Evolutionary conservation across 1,140 invertebrate species (phyloP).

Genomic region (Heterodera schachtii): DNA sequence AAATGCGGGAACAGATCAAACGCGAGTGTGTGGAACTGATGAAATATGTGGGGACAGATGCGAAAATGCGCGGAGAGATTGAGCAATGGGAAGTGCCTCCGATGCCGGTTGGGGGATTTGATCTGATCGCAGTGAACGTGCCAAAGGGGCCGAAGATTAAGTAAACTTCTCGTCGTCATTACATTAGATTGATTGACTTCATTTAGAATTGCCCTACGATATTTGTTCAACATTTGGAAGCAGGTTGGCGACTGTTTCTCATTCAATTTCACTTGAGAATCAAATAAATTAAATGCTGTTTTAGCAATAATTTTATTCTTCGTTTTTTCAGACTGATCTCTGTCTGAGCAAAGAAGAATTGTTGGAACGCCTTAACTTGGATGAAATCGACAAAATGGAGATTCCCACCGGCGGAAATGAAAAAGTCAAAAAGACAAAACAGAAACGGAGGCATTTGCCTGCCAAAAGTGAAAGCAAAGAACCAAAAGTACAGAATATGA

Average conservation of each 20-base stretch:
- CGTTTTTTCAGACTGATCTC: conserved; percentile 61
- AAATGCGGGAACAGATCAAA: conserved; percentile 71
- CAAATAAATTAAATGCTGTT: too few relatives aligned
- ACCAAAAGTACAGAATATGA: too few relatives aligned
- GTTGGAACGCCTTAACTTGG: conserved; percentile 42
- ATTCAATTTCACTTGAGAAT: too few relatives aligned
- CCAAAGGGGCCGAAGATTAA: conserved; percentile 51
- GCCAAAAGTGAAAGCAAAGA: too few relatives aligned
- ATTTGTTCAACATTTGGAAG: conserved; percentile 57
- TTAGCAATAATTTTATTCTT: too few relatives aligned
- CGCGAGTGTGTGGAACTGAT: conserved; percentile 79
- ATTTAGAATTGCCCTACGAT: conserved; percentile 17
- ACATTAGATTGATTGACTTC: too few relatives aligned
- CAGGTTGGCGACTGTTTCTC: too few relatives aligned
- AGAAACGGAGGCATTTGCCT: too few relatives aligned
- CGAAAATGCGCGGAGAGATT: conserved; percentile 73
- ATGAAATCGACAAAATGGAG: not conserved
- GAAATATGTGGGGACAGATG: conserved; percentile 77
- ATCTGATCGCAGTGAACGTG: conserved; percentile 52
- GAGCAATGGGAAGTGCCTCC: conserved; percentile 71
- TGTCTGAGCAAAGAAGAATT: conserved; percentile 42
- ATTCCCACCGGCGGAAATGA: not conserved
- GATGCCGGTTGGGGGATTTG: conserved; percentile 53
- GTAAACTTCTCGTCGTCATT: not conserved
- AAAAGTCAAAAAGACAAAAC: not conserved